A percentile compares a stretch with the other conserved stretches of the same genome.
Evolutionary conservation across 2,888 invertebrate genomes (phyloP).

Genomic region (Plebejus argus): DNA sequence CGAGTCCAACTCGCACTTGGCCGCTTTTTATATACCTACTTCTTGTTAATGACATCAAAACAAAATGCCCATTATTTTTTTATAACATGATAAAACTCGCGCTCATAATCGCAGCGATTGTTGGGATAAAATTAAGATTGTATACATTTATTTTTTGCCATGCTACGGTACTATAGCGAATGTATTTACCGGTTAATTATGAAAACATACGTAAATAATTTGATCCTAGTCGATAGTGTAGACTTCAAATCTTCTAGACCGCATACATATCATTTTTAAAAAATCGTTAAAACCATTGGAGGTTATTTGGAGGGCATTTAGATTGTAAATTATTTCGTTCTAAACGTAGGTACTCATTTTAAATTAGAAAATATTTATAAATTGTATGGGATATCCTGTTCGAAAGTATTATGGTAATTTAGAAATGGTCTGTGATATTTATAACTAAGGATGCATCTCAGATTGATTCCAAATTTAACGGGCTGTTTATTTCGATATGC

Average conservation of each 20-base stretch:
- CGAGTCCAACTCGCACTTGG: no score
- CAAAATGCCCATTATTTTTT: neutral
- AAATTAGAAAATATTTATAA: conserved; percentile 48
- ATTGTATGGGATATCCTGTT: conserved; percentile 51
- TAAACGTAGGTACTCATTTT: conserved; percentile 40
- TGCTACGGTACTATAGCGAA: conserved; percentile 46
- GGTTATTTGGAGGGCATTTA: conserved; percentile 35
- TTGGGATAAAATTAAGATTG: conserved; percentile 31
- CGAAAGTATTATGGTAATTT: conserved; percentile 74
- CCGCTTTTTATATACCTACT: neutral
- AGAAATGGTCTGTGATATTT: conserved; percentile 76
- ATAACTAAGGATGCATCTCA: conserved; percentile 70
- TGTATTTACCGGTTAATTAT: conserved; percentile 1
- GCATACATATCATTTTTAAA: conserved; percentile 69
- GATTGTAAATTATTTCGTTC: conserved; percentile 44
- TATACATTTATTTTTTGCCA: conserved; percentile 9
- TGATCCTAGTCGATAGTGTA: conserved; percentile 55
- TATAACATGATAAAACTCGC: conserved; percentile 24
- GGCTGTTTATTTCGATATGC: conserved; percentile 32
- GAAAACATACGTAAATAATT: conserved; percentile 43
- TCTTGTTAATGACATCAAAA: conserved; percentile 7
- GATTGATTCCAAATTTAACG: conserved; percentile 69
- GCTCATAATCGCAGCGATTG: conserved; percentile 28
- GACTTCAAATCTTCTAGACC: conserved; percentile 56
- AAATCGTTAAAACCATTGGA: conserved; percentile 36